phyloP scores from a whole-genome alignment of 1,140 invertebrate species.

The Hormaphis cornu region DNA sequence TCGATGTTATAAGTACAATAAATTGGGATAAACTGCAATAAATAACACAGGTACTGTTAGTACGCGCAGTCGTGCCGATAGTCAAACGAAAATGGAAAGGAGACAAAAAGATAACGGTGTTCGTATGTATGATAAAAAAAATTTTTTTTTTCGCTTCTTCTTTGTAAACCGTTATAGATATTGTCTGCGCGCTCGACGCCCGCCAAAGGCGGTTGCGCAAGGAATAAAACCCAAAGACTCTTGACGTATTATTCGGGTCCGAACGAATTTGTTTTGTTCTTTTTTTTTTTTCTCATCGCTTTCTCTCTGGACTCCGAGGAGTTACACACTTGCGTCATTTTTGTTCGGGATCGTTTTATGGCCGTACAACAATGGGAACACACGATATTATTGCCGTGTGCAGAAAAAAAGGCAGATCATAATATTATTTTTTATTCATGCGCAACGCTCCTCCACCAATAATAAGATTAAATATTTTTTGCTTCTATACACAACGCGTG shows the following conservation, averaged over 20 bases:
- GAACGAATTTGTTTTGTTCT: neutral
- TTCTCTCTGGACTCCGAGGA: neutral
- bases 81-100: neutral
- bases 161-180: constrained; percentile 16
- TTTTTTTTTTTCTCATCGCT: neutral
- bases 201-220: constrained; percentile 29
- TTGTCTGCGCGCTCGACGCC: neutral
- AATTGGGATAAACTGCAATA: neutral
- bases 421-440: constrained; percentile 12
- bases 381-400: neutral
- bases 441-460: neutral
- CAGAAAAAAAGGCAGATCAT: constrained; percentile 4
- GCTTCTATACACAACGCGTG: neutral
- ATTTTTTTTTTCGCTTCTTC: constrained; percentile 7
- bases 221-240: neutral
- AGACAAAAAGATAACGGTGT: constrained; percentile 25
- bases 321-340: constrained; percentile 23
- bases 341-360: constrained; percentile 15
- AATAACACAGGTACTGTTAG: neutral
- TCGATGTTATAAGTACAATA: neutral
- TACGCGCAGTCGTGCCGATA: too few species aligned
- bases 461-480: constrained; percentile 6
- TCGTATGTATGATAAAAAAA: neutral
- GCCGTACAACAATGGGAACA: neutral
- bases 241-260: neutral